Evolutionary conservation across 2,113 vertebrate species (phyloP).

Genomic region (Gracilinanus agilis): DNA sequence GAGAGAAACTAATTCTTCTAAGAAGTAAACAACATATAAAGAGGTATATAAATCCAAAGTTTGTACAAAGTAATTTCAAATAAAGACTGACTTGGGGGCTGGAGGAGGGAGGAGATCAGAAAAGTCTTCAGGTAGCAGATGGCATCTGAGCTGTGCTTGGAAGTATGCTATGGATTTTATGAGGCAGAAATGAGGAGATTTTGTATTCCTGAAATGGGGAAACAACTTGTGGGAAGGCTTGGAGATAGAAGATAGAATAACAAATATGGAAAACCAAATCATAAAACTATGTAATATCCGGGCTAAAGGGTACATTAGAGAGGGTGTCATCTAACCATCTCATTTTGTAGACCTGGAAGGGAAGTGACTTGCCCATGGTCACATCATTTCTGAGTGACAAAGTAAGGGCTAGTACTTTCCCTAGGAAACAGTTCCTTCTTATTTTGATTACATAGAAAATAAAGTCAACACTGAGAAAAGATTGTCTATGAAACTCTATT

Average conservation of each 20-base stretch:
- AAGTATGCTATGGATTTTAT: background rate
- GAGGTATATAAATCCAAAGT: background rate
- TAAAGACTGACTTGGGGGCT: background rate
- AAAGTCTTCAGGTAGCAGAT: background rate
- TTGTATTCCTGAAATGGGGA: background rate
- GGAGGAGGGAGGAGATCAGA: background rate
- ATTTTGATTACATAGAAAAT: constrained; percentile 15
- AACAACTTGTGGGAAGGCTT: background rate
- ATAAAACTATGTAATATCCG: background rate
- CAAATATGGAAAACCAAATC: background rate
- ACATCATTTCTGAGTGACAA: background rate
- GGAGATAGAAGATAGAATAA: background rate
- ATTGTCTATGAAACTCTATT: constrained; percentile 66
- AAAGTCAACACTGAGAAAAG: constrained; percentile 68
- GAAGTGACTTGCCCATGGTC: background rate
- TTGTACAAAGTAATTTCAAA: background rate
- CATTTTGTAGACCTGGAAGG: background rate
- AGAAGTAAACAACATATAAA: background rate
- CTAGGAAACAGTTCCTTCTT: background rate
- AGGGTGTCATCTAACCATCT: background rate
- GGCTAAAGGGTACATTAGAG: background rate
- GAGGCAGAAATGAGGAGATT: background rate
- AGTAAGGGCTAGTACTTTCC: background rate
- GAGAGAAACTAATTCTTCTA: background rate
- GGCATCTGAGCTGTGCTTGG: background rate